Evolutionary conservation across 2,113 vertebrate species (phyloP), one percentile per base, ranked within the genome.

Genomic region (Cricetomys ansorgei): DNA sequence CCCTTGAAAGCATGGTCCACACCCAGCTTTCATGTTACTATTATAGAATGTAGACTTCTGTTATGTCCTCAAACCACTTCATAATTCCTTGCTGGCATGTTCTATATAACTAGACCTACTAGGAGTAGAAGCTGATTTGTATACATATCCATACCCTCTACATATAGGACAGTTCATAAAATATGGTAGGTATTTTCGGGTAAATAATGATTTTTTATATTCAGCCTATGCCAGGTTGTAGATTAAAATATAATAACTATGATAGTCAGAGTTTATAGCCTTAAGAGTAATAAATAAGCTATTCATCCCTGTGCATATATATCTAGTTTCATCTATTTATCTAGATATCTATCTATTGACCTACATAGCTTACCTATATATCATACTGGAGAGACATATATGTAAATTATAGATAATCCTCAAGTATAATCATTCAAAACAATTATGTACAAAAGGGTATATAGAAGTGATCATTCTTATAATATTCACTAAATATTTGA

Each of bases 401-500:
- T 19, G 10, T 64, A 85, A 88, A 81, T 48, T 40, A 59, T 62
- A 27, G 13, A 40, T 45, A 95, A 92, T 48, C 17, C 1, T 94
- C 40, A 88, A 92, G 17, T 50, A 69, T 25, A 69, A 70, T 92
- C 29, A 87, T 13, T 70, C 64, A 77, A 77, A 88, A 29, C 48
- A 62, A 25, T 43, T 19, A 83, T 62, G 10, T 57, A 45, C 31
- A 81, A 83, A 64, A 43, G 10, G 15, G 69, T 72, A 17, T 59
- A 40, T 81, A 17, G 40, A 76, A 64, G 37, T 73, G 19, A 88
- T 48, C 3, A 70, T 59, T 12, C 77, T 45, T 37, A 53, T 85
- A 79, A 62, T 65, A 76, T 76, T 94, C 12, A 90, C 23, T 94
- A 85, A 87, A 48, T 53, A 65, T 70, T 89, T 77, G 43, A 92